phyloP scores from a whole-genome alignment of 2,888 invertebrate genomes.

The Crematogaster levior region DNA sequence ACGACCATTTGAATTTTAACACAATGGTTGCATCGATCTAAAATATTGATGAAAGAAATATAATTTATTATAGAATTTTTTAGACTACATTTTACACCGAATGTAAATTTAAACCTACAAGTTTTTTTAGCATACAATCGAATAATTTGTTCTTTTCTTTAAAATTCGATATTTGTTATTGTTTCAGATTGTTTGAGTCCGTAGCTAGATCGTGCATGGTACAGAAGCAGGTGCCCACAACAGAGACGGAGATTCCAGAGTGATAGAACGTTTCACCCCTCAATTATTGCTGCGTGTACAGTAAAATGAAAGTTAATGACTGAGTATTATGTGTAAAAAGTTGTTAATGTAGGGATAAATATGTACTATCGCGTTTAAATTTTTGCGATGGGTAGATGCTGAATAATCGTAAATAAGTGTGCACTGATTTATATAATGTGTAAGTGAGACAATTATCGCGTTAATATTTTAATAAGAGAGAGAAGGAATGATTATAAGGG shows the following conservation, averaged over 20 bases:
- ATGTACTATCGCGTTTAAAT: constrained; percentile 80
- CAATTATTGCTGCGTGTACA: constrained; percentile 80
- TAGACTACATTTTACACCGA: background rate
- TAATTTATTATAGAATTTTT: background rate
- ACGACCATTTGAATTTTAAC: no score
- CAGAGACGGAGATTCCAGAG: constrained; percentile 90
- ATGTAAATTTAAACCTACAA: background rate
- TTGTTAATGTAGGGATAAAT: constrained; percentile 83
- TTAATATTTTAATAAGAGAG: constrained; percentile 84
- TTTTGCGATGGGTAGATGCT: constrained; percentile 76
- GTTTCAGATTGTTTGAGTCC: constrained; percentile 95
- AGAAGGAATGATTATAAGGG: constrained; percentile 76
- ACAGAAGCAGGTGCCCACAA: constrained; percentile 90
- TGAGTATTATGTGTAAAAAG: constrained; percentile 84
- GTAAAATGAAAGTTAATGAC: constrained; percentile 79
- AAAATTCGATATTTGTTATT: constrained; percentile 64
- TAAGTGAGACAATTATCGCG: constrained; percentile 82
- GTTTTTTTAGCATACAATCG: background rate
- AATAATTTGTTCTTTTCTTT: background rate
- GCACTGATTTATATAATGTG: constrained; percentile 73
- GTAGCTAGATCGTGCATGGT: constrained; percentile 98
- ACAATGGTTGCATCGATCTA: background rate
- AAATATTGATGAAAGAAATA: constrained; percentile 8
- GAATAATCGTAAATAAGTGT: constrained; percentile 78
- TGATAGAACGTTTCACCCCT: constrained; percentile 86